A percentile compares a stretch with the other conserved stretches of the same genome.
Evolutionary conservation across 2,888 invertebrate genomes (phyloP).

Genomic region (Himalopsyche kuldschensis): DNA sequence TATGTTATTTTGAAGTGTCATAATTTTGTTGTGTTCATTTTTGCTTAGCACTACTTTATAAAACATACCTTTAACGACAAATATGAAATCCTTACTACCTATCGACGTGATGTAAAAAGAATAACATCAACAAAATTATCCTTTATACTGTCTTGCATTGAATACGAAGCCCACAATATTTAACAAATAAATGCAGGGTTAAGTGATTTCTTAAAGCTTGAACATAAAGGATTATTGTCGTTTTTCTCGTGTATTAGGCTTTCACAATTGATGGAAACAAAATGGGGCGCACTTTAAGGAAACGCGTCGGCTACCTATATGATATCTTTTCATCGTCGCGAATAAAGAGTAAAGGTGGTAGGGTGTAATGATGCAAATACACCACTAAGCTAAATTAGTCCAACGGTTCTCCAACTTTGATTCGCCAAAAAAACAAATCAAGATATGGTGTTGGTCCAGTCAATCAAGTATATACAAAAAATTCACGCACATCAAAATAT

Average conservation of each 20-base stretch:
- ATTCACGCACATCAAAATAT: too few species aligned
- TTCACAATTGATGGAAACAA: constrained; percentile 4
- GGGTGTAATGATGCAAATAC: not conserved
- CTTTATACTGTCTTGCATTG: constrained; percentile 15
- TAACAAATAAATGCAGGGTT: constrained; percentile 30
- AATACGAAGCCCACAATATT: constrained; percentile 21
- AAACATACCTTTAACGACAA: too few species aligned
- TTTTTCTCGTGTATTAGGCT: constrained; percentile 5
- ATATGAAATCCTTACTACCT: too few species aligned
- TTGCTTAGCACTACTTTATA: too few species aligned
- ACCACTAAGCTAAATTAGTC: not conserved
- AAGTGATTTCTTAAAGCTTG: constrained; percentile 27
- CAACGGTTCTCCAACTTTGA: not conserved
- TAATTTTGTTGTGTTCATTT: too few species aligned
- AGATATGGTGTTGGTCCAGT: too few species aligned
- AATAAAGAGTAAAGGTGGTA: not conserved
- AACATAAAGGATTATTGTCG: constrained; percentile 29
- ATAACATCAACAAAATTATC: not conserved
- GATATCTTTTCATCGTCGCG: not conserved
- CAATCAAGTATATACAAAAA: too few species aligned
- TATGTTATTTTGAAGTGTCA: too few species aligned
- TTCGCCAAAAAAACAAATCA: too few species aligned
- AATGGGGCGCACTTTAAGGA: constrained; percentile 9
- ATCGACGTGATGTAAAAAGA: too few species aligned
- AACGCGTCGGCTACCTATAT: constrained; percentile 10